Base-by-base conservation (phyloP, 2,888 invertebrate genomes). In the Myathropa florea region DNA sequence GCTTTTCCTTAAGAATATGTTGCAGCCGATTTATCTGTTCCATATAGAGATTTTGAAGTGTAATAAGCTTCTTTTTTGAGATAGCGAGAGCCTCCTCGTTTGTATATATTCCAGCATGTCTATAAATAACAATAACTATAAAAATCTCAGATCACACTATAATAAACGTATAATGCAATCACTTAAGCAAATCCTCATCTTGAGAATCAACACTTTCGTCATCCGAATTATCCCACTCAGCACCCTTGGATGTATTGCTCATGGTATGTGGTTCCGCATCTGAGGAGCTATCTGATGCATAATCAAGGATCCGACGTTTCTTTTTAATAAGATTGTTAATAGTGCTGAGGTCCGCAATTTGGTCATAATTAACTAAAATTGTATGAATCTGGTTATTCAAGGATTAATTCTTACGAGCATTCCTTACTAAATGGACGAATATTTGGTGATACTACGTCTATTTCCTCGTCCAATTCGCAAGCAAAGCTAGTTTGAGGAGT, bases 91-190 rank as follows among this genome's bases (percentile, higher is more conserved):
- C 96, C 92, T 98, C 98, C 90, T 98, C 97, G 0, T 96, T 96
- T 0, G 98, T 97, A 91, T 95, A 98, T 0, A 97, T 96, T 12
- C 97, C 97, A 0, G 98, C 97, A 91, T 96, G 96, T 93, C 97
- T 98, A 92, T 64, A 93, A 93, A 21, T 90, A 14, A 60, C 18
- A 21, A 53, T 61, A n/a, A 72, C 14, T 0, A 14, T 18, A 65
- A n/a, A 64, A n/a, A 3, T 46, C 12, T 60, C 4, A 33, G 36
- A 60, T n/a, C 23, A 7, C 28, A 4, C 18, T n/a, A 39, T n/a
- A 6, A 39, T 0, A 14, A n/a, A 39, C 14, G 18, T 46, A 2
- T 28, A 28, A 26, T 26, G 12, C 80, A 46, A 4, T 84, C 68
- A 96, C 96, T 96, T 96, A 71, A 96, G 93, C 2, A 95, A 94